Conservation (phyloP, 92 coral and sea anemone genomes). For the Heteractis magnifica region DNA sequence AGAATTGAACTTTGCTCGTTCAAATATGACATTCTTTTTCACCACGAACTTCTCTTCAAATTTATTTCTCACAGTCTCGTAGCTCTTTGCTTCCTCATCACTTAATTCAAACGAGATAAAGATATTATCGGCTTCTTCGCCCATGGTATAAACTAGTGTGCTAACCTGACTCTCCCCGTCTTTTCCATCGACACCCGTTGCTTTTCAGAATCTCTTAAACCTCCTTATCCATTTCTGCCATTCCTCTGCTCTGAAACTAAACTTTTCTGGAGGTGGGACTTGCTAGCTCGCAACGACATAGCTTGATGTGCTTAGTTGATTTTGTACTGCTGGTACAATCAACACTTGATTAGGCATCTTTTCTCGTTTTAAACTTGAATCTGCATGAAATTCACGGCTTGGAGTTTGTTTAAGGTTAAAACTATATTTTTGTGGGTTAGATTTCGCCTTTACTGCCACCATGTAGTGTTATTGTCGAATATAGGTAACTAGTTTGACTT, state of each 20-base stretch:
- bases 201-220: no score
- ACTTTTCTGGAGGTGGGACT: no score
- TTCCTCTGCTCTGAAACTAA: no score
- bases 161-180: no score
- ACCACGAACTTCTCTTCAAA: conserved; percentile 18
- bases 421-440: no score
- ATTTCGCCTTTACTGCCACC: no score
- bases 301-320: neutral
- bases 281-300: neutral
- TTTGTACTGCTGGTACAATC: neutral
- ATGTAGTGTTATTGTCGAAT: no score
- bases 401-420: no score
- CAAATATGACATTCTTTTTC: conserved; percentile 17
- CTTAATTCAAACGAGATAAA: conserved; percentile 24
- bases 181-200: no score
- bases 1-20: conserved; percentile 31
- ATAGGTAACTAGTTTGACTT: no score
- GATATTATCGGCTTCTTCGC: conserved; percentile 42
- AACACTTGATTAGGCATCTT: neutral
- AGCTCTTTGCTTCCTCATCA: conserved; percentile 19
- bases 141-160: neutral
- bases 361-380: neutral
- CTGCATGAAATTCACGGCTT: neutral
- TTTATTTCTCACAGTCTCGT: conserved; percentile 16
- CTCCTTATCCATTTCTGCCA: no score